phyloP scores from a whole-genome alignment of 2,113 vertebrate species.

The Ascaphus truei region DNA sequence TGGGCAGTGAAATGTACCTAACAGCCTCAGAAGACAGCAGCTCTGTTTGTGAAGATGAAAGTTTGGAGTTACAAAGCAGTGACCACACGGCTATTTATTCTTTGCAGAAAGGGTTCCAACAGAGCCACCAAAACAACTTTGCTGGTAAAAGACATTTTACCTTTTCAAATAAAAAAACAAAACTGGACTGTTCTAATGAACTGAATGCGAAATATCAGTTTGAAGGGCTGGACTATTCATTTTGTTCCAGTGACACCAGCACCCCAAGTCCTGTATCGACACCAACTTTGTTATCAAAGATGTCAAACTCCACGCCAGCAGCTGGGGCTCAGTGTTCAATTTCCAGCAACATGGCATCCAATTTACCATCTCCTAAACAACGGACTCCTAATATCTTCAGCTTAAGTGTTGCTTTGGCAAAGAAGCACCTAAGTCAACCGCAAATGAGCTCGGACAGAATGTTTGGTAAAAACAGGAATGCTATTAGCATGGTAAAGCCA shows the following conservation, averaged over 20 bases:
- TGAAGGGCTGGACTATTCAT: constrained; percentile 82
- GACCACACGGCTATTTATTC: constrained; percentile 62
- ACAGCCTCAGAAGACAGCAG: constrained; percentile 91
- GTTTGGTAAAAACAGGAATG: constrained; percentile 81
- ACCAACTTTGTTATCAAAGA: constrained; percentile 53
- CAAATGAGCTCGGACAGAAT: constrained; percentile 73
- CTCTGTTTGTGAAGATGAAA: constrained; percentile 86
- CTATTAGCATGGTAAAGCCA: constrained; percentile 92
- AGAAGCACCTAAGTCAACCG: constrained; percentile 93
- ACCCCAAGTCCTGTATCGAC: constrained; percentile 67
- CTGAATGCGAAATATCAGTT: constrained; percentile 84
- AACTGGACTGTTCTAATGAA: constrained; percentile 76
- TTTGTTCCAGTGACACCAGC: constrained; percentile 75
- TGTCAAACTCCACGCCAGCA: constrained; percentile 42
- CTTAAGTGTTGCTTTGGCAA: constrained; percentile 64
- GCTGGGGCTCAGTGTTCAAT: constrained; percentile 9
- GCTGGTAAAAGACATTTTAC: constrained; percentile 50
- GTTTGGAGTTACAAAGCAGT: constrained; percentile 56
- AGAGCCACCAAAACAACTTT: constrained; percentile 52
- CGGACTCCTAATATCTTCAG: constrained; percentile 69
- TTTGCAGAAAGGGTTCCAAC: constrained; percentile 62
- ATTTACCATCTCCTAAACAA: constrained; percentile 71
- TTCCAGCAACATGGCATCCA: constrained; percentile 39
- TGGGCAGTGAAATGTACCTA: constrained; percentile 79
- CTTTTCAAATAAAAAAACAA: constrained; percentile 56